Evolutionary conservation across 2,888 invertebrate species (phyloP), one percentile per base, ranked within the genome.

Genomic region (Dicyrtoma fusca): DNA sequence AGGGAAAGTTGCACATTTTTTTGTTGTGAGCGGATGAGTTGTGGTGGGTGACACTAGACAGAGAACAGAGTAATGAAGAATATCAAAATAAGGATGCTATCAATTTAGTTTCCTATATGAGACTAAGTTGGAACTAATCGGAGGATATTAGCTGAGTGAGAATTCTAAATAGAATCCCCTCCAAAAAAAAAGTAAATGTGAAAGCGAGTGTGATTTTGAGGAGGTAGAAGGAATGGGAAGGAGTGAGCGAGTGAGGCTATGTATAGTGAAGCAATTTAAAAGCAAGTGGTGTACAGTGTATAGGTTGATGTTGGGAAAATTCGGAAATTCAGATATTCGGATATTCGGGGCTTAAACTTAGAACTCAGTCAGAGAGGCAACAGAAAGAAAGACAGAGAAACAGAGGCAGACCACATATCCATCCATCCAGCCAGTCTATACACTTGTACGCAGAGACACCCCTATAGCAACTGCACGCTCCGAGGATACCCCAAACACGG

Each of bases 51-150:
- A n/a, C n/a, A n/a, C n/a, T n/a, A n/a, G 34, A 34, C 19, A 66
- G 53, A 66, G 3, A 53, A 66, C 34, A 11, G 66, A 55, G 53
- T 53, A 53, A 51, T 34, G 53, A 66, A 53, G 53, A 66, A 66
- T 53, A 66, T 66, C 53, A n/a, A n/a, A n/a, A n/a, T n/a, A n/a
- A n/a, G n/a, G 53, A 34, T 17, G 34, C 53, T 53, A 53, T 57
- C 14, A 23, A 25, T 21, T 34, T 34, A 34, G 4, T 34, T 34
- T 34, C 34, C 4, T 34, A 8, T 34, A 34, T 3, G 4, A 34
- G 34, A 3, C 4, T 34, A 34, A 34, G 34, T 57, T 4, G 23
- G n/a, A 57, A 21, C 13, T 14, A 21, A 10, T 17, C 4, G 21
- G 14, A 4, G 21, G 5, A 49, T 4, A 34, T 5, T 34, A 34